Evolutionary conservation across 1,140 invertebrate species (phyloP).

Genomic region (Pseudomyrmex gracilis): DNA sequence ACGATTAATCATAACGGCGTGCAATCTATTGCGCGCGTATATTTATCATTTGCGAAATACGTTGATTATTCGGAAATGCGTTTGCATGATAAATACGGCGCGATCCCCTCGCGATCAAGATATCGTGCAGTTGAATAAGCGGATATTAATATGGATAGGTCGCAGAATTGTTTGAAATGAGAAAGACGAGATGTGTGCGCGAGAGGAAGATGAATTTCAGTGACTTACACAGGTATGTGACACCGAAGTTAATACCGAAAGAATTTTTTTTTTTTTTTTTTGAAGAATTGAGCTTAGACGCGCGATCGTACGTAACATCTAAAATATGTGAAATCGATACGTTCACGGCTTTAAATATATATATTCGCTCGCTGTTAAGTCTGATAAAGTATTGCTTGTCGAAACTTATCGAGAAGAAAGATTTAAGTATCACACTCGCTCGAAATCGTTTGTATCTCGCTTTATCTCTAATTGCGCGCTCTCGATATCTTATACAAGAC

Average conservation of each 20-base stretch:
- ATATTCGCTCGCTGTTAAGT: background rate
- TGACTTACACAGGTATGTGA: background rate
- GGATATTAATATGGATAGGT: slow-evolving; percentile 32
- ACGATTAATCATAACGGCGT: slow-evolving; percentile 54
- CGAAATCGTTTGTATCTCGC: background rate
- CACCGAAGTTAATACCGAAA: no score
- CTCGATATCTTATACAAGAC: background rate
- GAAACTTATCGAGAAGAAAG: no score
- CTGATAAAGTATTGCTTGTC: background rate
- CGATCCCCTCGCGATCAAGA: background rate
- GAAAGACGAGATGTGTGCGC: background rate
- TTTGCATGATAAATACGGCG: slow-evolving; percentile 23
- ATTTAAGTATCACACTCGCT: background rate
- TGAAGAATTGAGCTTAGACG: no score
- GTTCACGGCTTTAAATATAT: slow-evolving; percentile 7
- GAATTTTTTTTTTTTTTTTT: no score
- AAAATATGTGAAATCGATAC: background rate
- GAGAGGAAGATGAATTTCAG: background rate
- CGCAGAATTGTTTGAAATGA: background rate
- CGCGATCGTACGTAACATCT: no score
- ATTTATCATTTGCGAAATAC: slow-evolving; percentile 48
- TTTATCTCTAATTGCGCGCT: no score
- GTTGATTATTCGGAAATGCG: slow-evolving; percentile 52
- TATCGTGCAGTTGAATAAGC: background rate
- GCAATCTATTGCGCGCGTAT: slow-evolving; percentile 39